Percentiles rank a stretch among this genome's conserved stretches.
phyloP scores from a whole-genome alignment of 2,113 vertebrate species.

The Nothoprocta perdicaria region DNA sequence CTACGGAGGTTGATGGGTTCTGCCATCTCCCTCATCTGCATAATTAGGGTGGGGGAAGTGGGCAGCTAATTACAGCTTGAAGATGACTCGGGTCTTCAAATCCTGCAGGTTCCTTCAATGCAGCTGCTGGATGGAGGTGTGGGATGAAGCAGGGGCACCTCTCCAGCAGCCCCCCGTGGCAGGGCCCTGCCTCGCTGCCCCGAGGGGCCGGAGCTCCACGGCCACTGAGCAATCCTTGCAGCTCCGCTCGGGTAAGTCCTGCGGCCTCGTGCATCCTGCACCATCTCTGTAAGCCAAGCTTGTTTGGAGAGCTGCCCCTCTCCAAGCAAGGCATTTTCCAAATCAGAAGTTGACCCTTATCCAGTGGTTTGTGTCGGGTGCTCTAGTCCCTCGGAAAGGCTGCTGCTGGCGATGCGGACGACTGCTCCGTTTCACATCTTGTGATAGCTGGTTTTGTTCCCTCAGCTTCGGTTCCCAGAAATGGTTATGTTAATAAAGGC shows the following conservation, averaged over 20 bases:
- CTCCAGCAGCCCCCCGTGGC: not conserved
- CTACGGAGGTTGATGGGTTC: not conserved
- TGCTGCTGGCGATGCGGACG: not conserved
- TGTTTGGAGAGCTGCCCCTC: not conserved
- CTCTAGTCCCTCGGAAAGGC: not conserved
- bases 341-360: accelerated
- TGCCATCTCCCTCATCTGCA: not conserved
- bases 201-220: accelerated
- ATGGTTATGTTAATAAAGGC: not conserved
- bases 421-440: not conserved
- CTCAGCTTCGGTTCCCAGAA: not conserved
- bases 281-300: no score
- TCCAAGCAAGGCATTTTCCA: not conserved
- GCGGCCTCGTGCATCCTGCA: no score
- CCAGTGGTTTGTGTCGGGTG: not conserved
- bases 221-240: no score
- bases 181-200: not conserved
- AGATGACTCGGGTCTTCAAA: not conserved
- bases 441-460: not conserved
- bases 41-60: slow-evolving; percentile 33
- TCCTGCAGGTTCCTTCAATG: not conserved
- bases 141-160: accelerated
- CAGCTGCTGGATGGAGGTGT: not conserved
- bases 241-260: not conserved
- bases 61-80: slow-evolving; percentile 39